Evolutionary conservation across 2,113 vertebrate species (phyloP), one percentile per base, ranked within the genome.

Genomic region (Mesoclemmys tuberculata): DNA sequence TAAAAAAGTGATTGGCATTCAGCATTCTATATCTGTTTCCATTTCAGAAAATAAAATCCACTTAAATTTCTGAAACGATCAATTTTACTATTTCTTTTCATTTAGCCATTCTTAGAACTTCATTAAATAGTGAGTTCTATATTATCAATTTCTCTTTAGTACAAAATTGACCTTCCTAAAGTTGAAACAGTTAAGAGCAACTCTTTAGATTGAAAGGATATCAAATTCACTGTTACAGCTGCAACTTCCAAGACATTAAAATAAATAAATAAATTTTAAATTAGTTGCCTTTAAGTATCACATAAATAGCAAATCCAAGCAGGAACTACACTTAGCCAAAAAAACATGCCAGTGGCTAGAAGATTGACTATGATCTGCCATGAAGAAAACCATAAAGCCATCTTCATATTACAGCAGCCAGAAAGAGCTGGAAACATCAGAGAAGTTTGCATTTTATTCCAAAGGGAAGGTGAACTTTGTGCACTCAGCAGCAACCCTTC

Each of bases 381-480:
- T 84, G 82, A 96, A 94, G 93, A 55, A 80, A 75, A 91, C 90
- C 71, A 90, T 46, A 12, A 10, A 78, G 74, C 12, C 19, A n/a
- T 56, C 64, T 92, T 84, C 74, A 82, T 22, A 0, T 1, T 86
- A 52, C 61, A 85, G 31, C 48, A 85, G 80, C 26, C 78, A 92
- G 80, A 58, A 95, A 71, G 56, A 64, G 84, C 55, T 87, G 41
- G 52, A 84, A 94, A 95, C 89, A 93, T 94, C 93, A 94, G 38
- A 93, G 82, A 7, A 31, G 10, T 56, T 61, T 51, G 46, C 95
- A 89, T 82, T 74, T 51, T 56, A 58, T 89, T 93, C 88, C 87
- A 93, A 64, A 93, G 52, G 19, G 56, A 90, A 96, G 77, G 77
- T 94, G 94, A 96, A 82, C 71, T 54, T 92, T 14, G 0, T 93